Percentiles rank a stretch among this genome's conserved stretches.
Evolutionary conservation across 2,888 invertebrate genomes (phyloP).

Genomic region (Caenorhabditis imperialis): DNA sequence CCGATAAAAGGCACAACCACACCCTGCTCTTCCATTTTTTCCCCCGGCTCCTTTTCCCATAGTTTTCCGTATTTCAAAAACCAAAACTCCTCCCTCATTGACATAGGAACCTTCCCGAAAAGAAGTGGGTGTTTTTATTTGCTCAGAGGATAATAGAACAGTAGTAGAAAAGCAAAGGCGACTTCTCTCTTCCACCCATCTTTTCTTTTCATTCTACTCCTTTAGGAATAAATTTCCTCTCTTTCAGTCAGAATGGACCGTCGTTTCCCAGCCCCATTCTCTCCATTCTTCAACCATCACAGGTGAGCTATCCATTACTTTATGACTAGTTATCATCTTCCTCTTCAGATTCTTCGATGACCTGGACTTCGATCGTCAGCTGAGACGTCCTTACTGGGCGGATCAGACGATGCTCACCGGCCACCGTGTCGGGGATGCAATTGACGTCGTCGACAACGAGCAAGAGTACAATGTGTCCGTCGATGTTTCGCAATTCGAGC

Average conservation of each 20-base stretch:
- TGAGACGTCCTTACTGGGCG: slow-evolving; percentile 68
- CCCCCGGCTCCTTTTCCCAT: background rate
- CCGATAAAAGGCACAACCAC: slow-evolving; percentile 23
- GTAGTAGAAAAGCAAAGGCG: slow-evolving; percentile 45
- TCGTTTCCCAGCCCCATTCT: slow-evolving; percentile 62
- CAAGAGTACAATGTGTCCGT: slow-evolving; percentile 65
- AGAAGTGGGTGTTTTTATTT: slow-evolving; percentile 12
- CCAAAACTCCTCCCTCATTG: background rate
- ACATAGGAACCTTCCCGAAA: slow-evolving; percentile 21
- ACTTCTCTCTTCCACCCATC: background rate
- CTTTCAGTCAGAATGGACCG: slow-evolving; percentile 53
- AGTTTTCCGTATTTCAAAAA: background rate
- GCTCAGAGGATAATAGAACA: slow-evolving; percentile 46
- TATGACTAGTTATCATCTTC: background rate
- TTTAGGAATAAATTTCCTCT: background rate
- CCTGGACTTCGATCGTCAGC: slow-evolving; percentile 67
- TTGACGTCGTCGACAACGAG: slow-evolving; percentile 67
- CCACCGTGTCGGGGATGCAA: slow-evolving; percentile 68
- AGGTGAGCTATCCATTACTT: slow-evolving; percentile 8
- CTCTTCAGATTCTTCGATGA: slow-evolving; percentile 66
- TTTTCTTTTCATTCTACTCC: background rate
- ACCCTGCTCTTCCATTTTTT: slow-evolving; percentile 1
- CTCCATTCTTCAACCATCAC: slow-evolving; percentile 54
- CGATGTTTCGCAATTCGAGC: slow-evolving; percentile 71
- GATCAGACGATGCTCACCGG: slow-evolving; percentile 67